Conservation (phyloP, 2,797 vertebrate species). For the Spinus olivaceus region DNA sequence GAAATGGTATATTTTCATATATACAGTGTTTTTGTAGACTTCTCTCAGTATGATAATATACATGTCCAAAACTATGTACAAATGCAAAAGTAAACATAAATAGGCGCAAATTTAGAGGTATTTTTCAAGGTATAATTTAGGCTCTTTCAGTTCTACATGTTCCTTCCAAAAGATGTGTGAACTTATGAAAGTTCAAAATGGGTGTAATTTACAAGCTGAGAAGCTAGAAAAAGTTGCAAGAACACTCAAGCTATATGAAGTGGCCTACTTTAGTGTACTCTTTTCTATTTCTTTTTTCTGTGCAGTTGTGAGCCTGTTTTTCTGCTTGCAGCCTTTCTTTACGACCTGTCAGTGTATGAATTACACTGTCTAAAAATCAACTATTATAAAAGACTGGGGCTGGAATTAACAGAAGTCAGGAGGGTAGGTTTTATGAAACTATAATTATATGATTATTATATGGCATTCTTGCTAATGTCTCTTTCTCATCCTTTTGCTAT, state of each 20-base stretch:
- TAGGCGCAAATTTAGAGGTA: conserved; percentile 1
- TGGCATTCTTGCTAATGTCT: background rate
- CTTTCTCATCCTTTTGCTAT: background rate
- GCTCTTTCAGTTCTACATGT: conserved; percentile 36
- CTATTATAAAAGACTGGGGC: background rate
- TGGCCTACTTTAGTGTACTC: conserved; percentile 49
- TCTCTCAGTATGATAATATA: background rate
- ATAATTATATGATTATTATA: background rate
- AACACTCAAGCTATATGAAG: conserved; percentile 18
- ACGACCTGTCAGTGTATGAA: background rate
- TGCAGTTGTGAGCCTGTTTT: conserved; percentile 5
- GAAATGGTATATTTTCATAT: background rate
- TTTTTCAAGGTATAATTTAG: conserved; percentile 27
- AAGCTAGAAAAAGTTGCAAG: conserved; percentile 37
- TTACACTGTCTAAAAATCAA: background rate
- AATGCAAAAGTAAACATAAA: conserved; percentile 25
- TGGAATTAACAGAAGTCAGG: background rate
- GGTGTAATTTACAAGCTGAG: conserved; percentile 47
- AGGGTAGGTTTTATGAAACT: background rate
- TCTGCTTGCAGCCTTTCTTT: background rate
- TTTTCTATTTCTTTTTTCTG: background rate
- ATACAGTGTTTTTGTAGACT: background rate
- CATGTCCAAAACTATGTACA: background rate
- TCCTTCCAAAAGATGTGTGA: conserved; percentile 53
- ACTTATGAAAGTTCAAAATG: conserved; percentile 48